Evolutionary conservation across 2,888 invertebrate species (phyloP).

Genomic region (Zeuzera pyrina): DNA sequence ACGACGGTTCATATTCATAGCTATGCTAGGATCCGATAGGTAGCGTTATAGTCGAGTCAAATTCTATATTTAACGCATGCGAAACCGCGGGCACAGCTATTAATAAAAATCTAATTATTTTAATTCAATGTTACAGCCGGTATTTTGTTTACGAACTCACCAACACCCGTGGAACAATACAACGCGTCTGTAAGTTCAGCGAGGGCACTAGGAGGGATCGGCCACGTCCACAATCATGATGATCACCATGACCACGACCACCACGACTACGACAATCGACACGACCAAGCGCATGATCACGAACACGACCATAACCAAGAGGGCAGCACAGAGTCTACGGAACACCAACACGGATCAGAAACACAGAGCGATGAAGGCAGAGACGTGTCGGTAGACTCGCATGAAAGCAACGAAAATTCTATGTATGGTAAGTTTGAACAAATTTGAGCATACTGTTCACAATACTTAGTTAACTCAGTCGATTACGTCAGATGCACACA

Average conservation of each 20-base stretch:
- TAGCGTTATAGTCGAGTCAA: no score
- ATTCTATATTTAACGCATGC: no score
- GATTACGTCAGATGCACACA: no score
- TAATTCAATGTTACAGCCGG: slow-evolving; percentile 78
- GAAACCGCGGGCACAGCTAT: no score
- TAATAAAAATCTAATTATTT: no score
- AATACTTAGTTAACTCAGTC: no score
- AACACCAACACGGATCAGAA: slow-evolving; percentile 27
- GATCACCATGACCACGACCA: slow-evolving; percentile 14
- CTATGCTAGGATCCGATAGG: no score
- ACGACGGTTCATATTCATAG: no score
- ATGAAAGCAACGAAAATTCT: slow-evolving; percentile 59
- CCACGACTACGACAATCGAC: slow-evolving; percentile 10
- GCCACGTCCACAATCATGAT: slow-evolving; percentile 19
- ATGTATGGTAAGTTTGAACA: slow-evolving; percentile 63
- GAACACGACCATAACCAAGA: slow-evolving; percentile 17
- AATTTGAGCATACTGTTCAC: no score
- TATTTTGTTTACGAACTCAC: slow-evolving; percentile 77
- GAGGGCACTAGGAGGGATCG: slow-evolving; percentile 73
- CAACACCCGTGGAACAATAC: slow-evolving; percentile 71
- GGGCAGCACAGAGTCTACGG: slow-evolving; percentile 10
- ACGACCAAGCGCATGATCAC: slow-evolving; percentile 21
- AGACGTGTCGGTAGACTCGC: slow-evolving; percentile 32
- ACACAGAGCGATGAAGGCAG: slow-evolving; percentile 32
- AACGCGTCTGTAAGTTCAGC: slow-evolving; percentile 67